phyloP scores from a whole-genome alignment of 2,113 vertebrate species.

The Marmota monax region DNA sequence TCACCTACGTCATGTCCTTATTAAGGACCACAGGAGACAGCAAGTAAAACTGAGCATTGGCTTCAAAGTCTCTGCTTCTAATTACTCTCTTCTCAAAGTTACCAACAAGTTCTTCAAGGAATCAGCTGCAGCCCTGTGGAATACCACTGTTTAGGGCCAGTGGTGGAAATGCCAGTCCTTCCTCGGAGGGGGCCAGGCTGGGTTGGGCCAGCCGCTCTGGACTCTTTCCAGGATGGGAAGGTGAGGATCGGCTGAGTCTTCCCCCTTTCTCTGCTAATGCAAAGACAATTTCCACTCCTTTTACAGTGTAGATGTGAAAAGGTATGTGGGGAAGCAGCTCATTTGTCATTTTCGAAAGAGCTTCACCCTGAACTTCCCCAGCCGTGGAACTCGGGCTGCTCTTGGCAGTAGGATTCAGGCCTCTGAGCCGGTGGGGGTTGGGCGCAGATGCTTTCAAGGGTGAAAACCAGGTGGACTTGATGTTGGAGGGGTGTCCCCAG shows the following conservation, averaged over 20 bases:
- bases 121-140: not conserved
- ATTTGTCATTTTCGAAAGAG: constrained; percentile 47
- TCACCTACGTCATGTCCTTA: not conserved
- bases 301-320: constrained; percentile 83
- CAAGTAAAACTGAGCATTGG: not conserved
- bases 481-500: not conserved
- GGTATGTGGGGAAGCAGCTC: constrained; percentile 51
- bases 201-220: not conserved
- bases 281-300: constrained; percentile 71
- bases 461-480: not conserved
- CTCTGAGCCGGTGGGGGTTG: not conserved
- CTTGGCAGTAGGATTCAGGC: not conserved
- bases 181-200: not conserved
- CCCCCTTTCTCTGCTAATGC: constrained; percentile 60
- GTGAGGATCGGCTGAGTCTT: not conserved
- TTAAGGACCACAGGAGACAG: not conserved
- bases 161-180: not conserved
- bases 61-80: not conserved
- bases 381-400: not conserved
- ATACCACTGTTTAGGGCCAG: not conserved
- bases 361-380: not conserved
- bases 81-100: not conserved
- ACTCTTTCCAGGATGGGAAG: not conserved
- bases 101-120: not conserved
- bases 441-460: not conserved